Base-by-base conservation (phyloP, 2,113 vertebrate genomes). In the Gyps fulvus region DNA sequence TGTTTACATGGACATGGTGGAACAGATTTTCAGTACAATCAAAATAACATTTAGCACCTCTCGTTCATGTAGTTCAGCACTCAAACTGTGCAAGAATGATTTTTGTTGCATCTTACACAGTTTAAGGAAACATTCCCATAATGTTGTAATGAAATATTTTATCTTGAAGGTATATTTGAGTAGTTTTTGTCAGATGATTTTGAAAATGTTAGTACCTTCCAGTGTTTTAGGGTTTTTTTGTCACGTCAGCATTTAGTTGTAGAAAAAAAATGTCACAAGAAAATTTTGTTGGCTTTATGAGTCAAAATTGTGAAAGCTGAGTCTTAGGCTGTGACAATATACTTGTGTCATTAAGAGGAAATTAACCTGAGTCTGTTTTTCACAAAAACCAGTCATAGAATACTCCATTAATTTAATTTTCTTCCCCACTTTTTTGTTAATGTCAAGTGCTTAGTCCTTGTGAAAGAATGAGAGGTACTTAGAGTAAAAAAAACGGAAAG, bases 201-300 rank as follows among this genome's bases (percentile, higher is more conserved):
- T 70, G 34, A 82, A 91, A 78, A 70, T 52, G 5, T 52, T 40
- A 22, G 4, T 59, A 36, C 6, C 18, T 78, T 78, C 6, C 25
- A 26, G 22, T 31, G 40, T 62, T 81, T 49, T n/a, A 6, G 5
- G 1, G 0, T 2, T 2, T 21, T 58, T 88, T 45, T 29, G 19
- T 78, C 16, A 73, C 7, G 34, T 25, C n/a, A 70, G 6, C 2
- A 16, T 73, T 78, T 73, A 83, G 6, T 10, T 43, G 43, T 4
- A 49, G 17, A 27, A 72, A 70, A 66, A 89, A 79, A 45, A 34
- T 3, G 5, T 40, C 31, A 65, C 25, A 18, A 83, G n/a, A 65
- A 90, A 32, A 31, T 54, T 43, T 67, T 77, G 9, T 87, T 73
- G 26, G 7, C 5, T 89, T 34, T 73, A 54, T 57, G 32, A 45